Base-by-base conservation (phyloP, 1,140 invertebrate species). In the Drosophila paulistorum region DNA sequence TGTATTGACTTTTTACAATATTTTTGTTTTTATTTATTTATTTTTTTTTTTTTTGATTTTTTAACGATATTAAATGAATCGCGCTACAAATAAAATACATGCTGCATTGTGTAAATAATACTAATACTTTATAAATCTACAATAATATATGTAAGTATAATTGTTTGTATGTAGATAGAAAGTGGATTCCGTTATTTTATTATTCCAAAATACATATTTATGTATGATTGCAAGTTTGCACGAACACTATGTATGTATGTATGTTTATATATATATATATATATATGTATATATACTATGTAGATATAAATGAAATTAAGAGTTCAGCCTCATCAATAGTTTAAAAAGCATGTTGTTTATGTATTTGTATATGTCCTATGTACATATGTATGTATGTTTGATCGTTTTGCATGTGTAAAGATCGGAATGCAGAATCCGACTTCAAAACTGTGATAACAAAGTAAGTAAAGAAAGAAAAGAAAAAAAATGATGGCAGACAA, bases 61-160 rank as follows among this genome's bases (percentile, higher is more conserved):
- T 64, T 54, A 75, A 64, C 59, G 42, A 75, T 71, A 60, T 60
- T 37, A 67, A 75, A 75, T 42, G 11, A 66, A 62, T 68, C 35
- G 26, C 41, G 60, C 63, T 75, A 75, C 59, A 68, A 75, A 75
- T 75, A 48, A 65, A 75, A 67, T 75, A 66, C 35, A 71, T 75
- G 64, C 59, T 65, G 59, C 55, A 37, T 68, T 74, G 57, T 69
- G 26, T 74, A 77, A 77, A 77, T 73, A 69, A 77, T 77, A 77
- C 71, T 68, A 41, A 65, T 54, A 23, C 60, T 65, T 59, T 73
- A 65, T 68, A 66, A 68, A 65, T 45, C 74, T 73, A 73, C 74
- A 69, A 69, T 77, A 74, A 77, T 65, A 59, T 65, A 11, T 69
- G 62, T 60, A 69, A 60, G 14, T 69, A 64, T 48, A n/a, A 57